Percentiles rank a stretch among this genome's conserved stretches.
These are phyloP conservation scores for Tetragnatha montana DNA, from an alignment of 2,888 invertebrate genomes.

Conservation along the genomic window DNA sequence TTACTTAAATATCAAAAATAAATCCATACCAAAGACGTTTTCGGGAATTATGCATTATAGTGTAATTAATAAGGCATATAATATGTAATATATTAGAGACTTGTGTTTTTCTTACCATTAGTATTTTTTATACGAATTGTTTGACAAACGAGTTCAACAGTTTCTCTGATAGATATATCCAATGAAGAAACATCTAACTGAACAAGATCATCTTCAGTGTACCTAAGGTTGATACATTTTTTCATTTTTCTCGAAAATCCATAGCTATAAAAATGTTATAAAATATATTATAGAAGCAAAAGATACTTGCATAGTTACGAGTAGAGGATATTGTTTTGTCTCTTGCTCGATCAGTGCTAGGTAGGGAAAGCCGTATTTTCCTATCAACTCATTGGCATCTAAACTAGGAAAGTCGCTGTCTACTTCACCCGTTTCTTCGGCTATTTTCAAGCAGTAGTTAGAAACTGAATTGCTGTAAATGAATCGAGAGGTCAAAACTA, in stretches of 20 bases:
- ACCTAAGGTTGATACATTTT: slow-evolving; percentile 72
- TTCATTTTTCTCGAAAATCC: too few relatives aligned
- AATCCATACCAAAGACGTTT: too few relatives aligned
- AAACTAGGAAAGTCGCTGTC: slow-evolving; percentile 94
- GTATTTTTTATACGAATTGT: slow-evolving; percentile 57
- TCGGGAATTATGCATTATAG: too few relatives aligned
- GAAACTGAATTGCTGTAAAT: slow-evolving; percentile 77
- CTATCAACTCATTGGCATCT: slow-evolving; percentile 90
- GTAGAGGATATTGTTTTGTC: slow-evolving; percentile 23
- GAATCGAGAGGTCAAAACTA: too few relatives aligned
- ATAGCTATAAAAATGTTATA: too few relatives aligned
- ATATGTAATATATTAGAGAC: neutral
- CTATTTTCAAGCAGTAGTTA: slow-evolving; percentile 92
- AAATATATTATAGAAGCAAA: neutral
- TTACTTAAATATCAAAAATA: too few relatives aligned
- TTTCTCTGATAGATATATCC: slow-evolving; percentile 70
- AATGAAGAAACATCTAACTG: slow-evolving; percentile 75
- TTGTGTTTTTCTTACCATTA: slow-evolving; percentile 27
- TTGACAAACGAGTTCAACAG: slow-evolving; percentile 71
- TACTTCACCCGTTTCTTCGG: slow-evolving; percentile 96
- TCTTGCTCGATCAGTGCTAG: slow-evolving; percentile 88
- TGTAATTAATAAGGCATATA: neutral
- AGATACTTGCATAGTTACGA: slow-evolving; percentile 52
- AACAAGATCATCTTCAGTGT: slow-evolving; percentile 76
- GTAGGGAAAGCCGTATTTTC: slow-evolving; percentile 87